These are phyloP conservation scores for Eumaeus atala DNA, from an alignment of 1,140 invertebrate species.

Conservation along the genomic window DNA sequence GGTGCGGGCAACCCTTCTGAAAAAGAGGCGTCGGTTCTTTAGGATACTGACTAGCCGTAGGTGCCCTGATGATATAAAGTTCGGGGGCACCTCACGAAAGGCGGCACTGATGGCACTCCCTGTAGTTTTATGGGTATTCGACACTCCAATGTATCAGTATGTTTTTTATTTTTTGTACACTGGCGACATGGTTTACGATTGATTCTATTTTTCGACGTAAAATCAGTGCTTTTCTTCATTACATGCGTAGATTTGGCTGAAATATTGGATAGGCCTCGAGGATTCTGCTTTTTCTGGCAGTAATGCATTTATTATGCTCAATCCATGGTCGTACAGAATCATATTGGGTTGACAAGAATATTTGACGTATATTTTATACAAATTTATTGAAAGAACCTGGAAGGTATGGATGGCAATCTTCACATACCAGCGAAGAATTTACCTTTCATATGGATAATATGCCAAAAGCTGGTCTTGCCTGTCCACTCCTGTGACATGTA, in stretches of 20 bases:
- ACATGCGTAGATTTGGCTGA: background rate
- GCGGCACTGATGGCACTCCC: too few species aligned
- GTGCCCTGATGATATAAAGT: too few species aligned
- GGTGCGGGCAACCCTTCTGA: too few species aligned
- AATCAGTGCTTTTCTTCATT: background rate
- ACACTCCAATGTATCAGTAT: too few species aligned
- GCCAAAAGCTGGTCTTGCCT: conserved; percentile 36
- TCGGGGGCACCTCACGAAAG: too few species aligned
- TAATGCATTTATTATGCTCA: background rate
- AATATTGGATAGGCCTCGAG: too few species aligned
- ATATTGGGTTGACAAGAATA: background rate
- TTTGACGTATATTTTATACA: background rate
- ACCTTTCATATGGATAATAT: conserved; percentile 39
- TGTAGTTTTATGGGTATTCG: too few species aligned
- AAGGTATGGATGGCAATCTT: conserved; percentile 28
- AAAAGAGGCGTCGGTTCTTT: too few species aligned
- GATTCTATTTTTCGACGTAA: background rate
- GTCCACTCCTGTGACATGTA: conserved; percentile 37
- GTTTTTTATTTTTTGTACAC: conserved; percentile 11
- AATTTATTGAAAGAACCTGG: background rate
- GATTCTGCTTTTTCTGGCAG: background rate
- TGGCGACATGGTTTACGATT: conserved; percentile 1
- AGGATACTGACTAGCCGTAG: too few species aligned
- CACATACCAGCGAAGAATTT: conserved; percentile 41
- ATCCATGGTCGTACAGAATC: background rate